Evolutionary conservation across 2,797 vertebrate species (phyloP), one percentile per base, ranked within the genome.

Genomic region (Hoplostethus atlanticus): DNA sequence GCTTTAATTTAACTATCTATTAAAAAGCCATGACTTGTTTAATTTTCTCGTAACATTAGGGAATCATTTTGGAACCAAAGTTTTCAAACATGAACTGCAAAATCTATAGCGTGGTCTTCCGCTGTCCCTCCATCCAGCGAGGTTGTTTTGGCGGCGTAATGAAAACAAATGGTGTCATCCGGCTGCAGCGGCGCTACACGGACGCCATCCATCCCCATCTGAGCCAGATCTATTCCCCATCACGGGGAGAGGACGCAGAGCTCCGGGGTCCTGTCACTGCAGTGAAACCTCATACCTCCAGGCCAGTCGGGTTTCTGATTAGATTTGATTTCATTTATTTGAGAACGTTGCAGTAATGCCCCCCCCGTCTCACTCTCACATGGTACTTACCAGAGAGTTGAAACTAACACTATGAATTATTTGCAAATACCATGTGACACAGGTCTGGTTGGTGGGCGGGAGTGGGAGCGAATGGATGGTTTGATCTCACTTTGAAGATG

Each of bases 111-210:
- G 28, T 6, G 67, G 42, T 46, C 54, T 11, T 51, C 64, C 48
- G 0, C 57, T 12, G 56, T 36, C 65, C 63, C 71, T 58, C 54
- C 21, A 15, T 60, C 51, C 6, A 10, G 5, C 3, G 34, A 48
- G 76, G 57, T 57, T 59, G 76, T 64, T 86, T 42, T 50, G 67
- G 64, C 77, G 36, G 50, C 1, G 57, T 90, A 92, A 93, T 92
- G 91, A 91, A 87, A 92, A 91, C 71, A 90, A 93, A 92, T 91
- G 82, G 81, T 1, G 63, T 11, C 50, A 71, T n/a, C 4, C 1
- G 1, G 44, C 68, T 52, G 79, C 66, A 58, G 81, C 48, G 12
- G 59, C 75, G 58, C 69, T 1, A 4, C 28, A 8, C 66, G 17
- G 73, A 72, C 63, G 21, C 89, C 89, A 90, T 89, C 87, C 73